Evolutionary conservation across 1,140 invertebrate genomes (phyloP).

Genomic region (Ganaspis sp.): DNA sequence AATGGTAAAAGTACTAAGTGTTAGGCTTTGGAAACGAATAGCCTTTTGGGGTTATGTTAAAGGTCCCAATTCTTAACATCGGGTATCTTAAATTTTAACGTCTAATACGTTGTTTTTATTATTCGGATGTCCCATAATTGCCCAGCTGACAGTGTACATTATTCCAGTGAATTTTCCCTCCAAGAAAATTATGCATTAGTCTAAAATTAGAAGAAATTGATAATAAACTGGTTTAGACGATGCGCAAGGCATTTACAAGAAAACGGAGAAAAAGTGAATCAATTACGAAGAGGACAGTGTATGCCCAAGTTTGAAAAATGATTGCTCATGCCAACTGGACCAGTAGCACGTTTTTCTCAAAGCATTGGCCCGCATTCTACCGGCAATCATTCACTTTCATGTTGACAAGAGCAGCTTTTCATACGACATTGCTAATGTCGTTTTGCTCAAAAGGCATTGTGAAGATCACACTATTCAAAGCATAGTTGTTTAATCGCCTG

Average conservation of each 20-base stretch:
- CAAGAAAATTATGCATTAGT: too few species aligned
- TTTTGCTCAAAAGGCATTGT: neutral
- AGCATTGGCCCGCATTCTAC: conserved; percentile 11
- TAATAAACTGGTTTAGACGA: neutral
- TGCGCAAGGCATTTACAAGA: neutral
- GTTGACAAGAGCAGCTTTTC: conserved; percentile 11
- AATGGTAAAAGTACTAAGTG: too few species aligned
- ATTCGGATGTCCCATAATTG: too few species aligned
- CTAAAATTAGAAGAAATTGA: too few species aligned
- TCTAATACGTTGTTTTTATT: too few species aligned
- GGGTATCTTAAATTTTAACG: too few species aligned
- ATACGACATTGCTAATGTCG: neutral
- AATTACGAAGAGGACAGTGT: conserved; percentile 1
- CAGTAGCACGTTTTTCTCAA: conserved; percentile 1
- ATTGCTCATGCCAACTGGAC: conserved; percentile 16
- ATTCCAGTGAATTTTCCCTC: neutral
- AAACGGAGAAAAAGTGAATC: neutral
- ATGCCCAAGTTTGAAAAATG: conserved; percentile 25
- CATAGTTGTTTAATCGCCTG: neutral
- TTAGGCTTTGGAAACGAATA: too few species aligned
- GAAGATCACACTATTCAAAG: neutral
- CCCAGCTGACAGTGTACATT: too few species aligned
- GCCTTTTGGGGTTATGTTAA: too few species aligned
- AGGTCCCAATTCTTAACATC: too few species aligned
- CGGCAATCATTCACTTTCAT: conserved; percentile 7